These are phyloP conservation scores for Pogonophryne albipinna DNA, from an alignment of 2,797 vertebrate species.

Conservation along the genomic window DNA sequence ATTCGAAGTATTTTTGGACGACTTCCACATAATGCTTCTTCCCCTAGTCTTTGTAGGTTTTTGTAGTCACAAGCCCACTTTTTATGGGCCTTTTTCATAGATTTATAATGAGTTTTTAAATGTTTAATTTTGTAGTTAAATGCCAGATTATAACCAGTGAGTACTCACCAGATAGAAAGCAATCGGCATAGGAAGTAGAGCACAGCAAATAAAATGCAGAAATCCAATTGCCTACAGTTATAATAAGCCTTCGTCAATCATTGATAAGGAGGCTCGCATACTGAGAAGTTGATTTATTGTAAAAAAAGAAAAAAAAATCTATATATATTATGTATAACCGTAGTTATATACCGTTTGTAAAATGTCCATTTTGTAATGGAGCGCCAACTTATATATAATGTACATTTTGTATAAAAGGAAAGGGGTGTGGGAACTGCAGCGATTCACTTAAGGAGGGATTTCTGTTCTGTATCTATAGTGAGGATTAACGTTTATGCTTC, in stretches of 20 bases:
- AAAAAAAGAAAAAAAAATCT: slow-evolving; percentile 46
- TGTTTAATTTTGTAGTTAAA: slow-evolving; percentile 84
- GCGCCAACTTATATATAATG: slow-evolving; percentile 88
- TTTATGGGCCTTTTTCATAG: slow-evolving; percentile 75
- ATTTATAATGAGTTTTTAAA: slow-evolving; percentile 74
- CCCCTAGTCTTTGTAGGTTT: slow-evolving; percentile 81
- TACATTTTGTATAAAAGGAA: slow-evolving; percentile 91
- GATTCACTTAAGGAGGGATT: slow-evolving; percentile 80
- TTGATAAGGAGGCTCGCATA: slow-evolving; percentile 66
- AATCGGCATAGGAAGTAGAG: slow-evolving; percentile 85
- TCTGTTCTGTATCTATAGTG: slow-evolving; percentile 62
- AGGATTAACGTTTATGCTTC: slow-evolving; percentile 83
- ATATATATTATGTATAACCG: slow-evolving; percentile 80
- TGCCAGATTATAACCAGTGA: slow-evolving; percentile 85
- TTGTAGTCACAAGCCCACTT: slow-evolving; percentile 86
- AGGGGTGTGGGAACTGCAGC: slow-evolving; percentile 70
- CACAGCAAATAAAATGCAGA: slow-evolving; percentile 77
- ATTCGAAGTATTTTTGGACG: slow-evolving; percentile 56
- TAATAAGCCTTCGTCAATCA: slow-evolving; percentile 69
- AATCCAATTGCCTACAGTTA: slow-evolving; percentile 73
- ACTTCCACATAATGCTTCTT: slow-evolving; percentile 58
- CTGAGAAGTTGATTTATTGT: slow-evolving; percentile 76
- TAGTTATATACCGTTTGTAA: slow-evolving; percentile 84
- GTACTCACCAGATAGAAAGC: slow-evolving; percentile 90
- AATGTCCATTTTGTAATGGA: slow-evolving; percentile 85